A percentile compares a stretch with the other conserved stretches of the same genome.
phyloP scores from a whole-genome alignment of 2,797 vertebrate genomes.

The Oreonectes daqikongensis region DNA sequence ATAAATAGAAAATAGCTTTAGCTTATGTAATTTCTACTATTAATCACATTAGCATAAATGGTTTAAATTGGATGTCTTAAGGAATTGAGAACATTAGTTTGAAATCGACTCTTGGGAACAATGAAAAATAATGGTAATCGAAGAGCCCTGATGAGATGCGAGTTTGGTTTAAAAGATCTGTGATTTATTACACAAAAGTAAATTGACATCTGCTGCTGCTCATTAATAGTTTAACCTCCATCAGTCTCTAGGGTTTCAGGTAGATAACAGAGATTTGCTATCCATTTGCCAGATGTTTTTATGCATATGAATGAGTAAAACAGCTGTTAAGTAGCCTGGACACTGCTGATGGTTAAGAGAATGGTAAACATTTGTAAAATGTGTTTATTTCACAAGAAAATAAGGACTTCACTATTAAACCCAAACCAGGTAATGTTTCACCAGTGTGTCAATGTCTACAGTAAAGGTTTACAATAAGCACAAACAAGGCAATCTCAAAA shows the following conservation, averaged over 20 bases:
- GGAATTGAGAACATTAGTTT: background rate
- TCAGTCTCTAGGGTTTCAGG: background rate
- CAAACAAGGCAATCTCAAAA: background rate
- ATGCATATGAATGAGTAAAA: background rate
- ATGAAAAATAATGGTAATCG: background rate
- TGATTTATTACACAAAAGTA: background rate
- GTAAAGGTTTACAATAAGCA: no score
- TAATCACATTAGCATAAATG: background rate
- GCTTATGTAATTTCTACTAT: background rate
- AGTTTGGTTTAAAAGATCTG: background rate
- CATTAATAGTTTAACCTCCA: conserved; percentile 5
- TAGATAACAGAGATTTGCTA: conserved; percentile 4
- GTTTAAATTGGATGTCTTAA: background rate
- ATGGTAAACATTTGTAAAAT: background rate
- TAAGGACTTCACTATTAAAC: background rate
- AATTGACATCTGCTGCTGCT: background rate
- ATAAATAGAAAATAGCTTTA: background rate
- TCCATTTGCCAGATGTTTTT: conserved; percentile 1
- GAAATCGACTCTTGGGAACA: background rate
- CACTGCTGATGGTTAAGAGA: background rate
- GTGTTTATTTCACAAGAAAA: background rate
- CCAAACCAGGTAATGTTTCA: background rate
- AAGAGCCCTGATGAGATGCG: background rate
- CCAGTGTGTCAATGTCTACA: no score
- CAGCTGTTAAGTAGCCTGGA: background rate